A percentile compares a stretch with the other conserved stretches of the same genome.
These are phyloP conservation scores for Hydriomena furcata DNA, from an alignment of 2,888 invertebrate species.

Conservation along the genomic window DNA sequence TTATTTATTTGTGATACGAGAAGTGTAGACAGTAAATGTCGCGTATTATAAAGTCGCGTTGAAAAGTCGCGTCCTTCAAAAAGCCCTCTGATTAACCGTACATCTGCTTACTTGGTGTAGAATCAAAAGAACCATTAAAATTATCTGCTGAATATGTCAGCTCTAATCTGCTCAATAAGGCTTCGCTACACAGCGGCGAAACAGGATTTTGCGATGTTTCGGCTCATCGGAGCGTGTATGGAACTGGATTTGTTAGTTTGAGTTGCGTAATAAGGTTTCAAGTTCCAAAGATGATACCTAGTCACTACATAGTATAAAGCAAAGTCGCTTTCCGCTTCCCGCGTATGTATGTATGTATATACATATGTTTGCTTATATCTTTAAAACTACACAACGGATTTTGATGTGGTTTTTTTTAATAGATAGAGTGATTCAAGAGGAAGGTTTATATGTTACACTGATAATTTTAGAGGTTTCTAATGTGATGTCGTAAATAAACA, in stretches of 20 bases:
- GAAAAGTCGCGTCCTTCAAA: conserved; percentile 7
- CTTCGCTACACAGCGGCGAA: conserved; percentile 21
- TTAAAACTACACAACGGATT: no score
- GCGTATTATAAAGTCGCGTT: background rate
- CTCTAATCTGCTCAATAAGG: conserved; percentile 63
- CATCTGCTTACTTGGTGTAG: conserved; percentile 51
- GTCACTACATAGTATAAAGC: no score
- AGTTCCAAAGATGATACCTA: conserved; percentile 14
- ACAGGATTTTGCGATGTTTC: conserved; percentile 30
- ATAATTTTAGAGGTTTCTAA: no score
- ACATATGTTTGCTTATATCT: no score
- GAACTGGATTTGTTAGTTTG: conserved; percentile 27
- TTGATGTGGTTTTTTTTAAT: no score
- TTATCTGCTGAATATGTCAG: conserved; percentile 62
- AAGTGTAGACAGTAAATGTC: no score
- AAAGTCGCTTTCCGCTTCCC: no score
- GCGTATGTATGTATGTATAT: no score
- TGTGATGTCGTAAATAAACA: no score
- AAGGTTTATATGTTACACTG: no score
- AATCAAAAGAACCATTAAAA: conserved; percentile 67
- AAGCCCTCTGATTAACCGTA: conserved; percentile 20
- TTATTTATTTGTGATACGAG: no score
- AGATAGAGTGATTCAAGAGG: no score
- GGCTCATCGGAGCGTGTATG: conserved; percentile 34
- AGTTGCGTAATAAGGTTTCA: conserved; percentile 25